Conservation (phyloP, 2,113 vertebrate species). For the Tachuris rubrigastra region DNA sequence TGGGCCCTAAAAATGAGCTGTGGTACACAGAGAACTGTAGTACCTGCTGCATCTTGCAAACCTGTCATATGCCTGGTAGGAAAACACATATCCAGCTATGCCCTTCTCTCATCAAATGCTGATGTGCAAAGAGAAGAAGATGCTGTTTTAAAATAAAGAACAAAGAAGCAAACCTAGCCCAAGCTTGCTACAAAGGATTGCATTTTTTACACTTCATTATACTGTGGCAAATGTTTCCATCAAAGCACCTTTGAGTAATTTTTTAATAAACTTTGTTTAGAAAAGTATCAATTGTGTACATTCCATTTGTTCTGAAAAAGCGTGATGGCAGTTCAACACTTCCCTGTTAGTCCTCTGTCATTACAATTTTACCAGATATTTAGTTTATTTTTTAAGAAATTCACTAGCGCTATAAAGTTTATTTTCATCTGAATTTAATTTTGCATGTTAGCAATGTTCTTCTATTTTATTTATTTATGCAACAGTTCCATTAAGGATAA, state of each 20-base stretch:
- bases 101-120: no score
- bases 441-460: neutral
- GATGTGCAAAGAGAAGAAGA: rapidly evolving
- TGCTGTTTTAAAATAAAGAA: neutral
- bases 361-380: neutral
- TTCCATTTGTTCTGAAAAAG: neutral
- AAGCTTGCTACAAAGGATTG: neutral
- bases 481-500: neutral
- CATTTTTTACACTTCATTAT: neutral
- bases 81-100: neutral
- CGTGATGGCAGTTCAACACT: neutral
- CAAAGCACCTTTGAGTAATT: neutral
- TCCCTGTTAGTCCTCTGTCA: neutral
- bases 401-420: neutral
- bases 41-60: neutral
- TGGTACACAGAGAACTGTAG: rapidly evolving
- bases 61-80: rapidly evolving
- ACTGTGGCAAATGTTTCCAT: neutral
- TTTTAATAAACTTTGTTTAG: neutral
- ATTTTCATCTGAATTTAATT: neutral
- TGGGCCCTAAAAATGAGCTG: neutral
- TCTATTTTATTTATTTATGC: neutral
- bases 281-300: neutral
- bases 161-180: neutral
- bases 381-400: neutral